Conservation (phyloP, 2,113 vertebrate genomes). For the Mohoua ochrocephala region DNA sequence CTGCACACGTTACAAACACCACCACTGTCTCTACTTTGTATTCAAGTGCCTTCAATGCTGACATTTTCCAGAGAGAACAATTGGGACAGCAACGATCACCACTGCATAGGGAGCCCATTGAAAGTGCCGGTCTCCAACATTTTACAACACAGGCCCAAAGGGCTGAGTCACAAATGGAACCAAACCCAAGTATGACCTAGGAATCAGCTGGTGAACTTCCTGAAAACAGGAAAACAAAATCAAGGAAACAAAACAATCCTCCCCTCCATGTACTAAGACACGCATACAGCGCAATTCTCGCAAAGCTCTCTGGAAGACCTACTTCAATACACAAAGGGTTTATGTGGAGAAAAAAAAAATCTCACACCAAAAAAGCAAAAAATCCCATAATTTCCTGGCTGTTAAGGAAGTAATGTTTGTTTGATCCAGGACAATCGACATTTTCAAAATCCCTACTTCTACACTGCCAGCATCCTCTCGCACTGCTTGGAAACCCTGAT, state of each 20-base stretch:
- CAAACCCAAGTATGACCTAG: not conserved
- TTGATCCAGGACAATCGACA: not conserved
- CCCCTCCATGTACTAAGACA: not conserved
- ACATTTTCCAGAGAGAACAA: not conserved
- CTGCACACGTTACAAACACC: not conserved
- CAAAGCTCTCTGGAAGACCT: not conserved
- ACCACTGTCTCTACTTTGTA: not conserved
- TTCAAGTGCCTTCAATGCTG: not conserved
- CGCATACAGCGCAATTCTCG: not conserved
- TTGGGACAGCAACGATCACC: not conserved
- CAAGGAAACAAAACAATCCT: not conserved
- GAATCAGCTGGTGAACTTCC: not conserved
- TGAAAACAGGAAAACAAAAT: not conserved
- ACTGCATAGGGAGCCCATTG: not conserved
- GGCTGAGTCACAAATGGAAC: constrained; percentile 1
- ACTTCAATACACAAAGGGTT: not conserved
- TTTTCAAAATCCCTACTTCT: not conserved
- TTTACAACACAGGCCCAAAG: not conserved
- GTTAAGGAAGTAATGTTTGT: not conserved
- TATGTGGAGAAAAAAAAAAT: fast-evolving
- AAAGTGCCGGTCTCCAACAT: not conserved
- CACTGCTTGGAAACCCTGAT: not conserved
- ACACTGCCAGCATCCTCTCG: not conserved
- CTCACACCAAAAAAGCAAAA: not conserved
- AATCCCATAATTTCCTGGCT: not conserved